phyloP scores from a whole-genome alignment of 2,888 invertebrate genomes.

The Mythimna impura region DNA sequence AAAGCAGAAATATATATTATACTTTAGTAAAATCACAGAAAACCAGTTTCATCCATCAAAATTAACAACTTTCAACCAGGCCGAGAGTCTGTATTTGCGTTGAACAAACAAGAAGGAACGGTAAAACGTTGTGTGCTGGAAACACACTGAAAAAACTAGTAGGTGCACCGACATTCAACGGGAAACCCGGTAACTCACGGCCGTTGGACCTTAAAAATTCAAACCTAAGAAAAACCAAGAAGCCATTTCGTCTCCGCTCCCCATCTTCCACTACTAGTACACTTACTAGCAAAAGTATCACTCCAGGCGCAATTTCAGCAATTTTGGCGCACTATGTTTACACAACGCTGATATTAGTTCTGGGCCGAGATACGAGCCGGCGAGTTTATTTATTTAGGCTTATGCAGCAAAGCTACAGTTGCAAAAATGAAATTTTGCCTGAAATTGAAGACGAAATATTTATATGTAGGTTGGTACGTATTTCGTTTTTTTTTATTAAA shows the following conservation, averaged over 20 bases:
- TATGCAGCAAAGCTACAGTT: conserved; percentile 61
- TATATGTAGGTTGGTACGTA: conserved; percentile 30
- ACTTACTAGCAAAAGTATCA: conserved; percentile 71
- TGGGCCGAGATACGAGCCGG: conserved; percentile 68
- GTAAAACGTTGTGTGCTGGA: conserved; percentile 25
- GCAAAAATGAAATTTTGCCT: conserved; percentile 65
- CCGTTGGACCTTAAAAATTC: conserved; percentile 65
- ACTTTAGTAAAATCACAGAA: background rate
- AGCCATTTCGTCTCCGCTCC: conserved; percentile 55
- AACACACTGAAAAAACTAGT: conserved; percentile 45
- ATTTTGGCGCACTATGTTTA: conserved; percentile 75
- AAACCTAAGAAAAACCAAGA: conserved; percentile 67
- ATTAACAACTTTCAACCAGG: conserved; percentile 15
- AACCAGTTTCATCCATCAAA: conserved; percentile 13
- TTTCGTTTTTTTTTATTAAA: conserved; percentile 21
- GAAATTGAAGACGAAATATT: conserved; percentile 56
- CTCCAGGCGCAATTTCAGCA: conserved; percentile 71
- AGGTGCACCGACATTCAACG: conserved; percentile 29
- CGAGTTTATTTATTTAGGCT: conserved; percentile 73
- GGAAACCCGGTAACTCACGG: conserved; percentile 50
- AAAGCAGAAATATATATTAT: background rate
- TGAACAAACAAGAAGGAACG: conserved; percentile 11
- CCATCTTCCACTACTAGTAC: conserved; percentile 53
- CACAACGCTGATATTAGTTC: conserved; percentile 78
- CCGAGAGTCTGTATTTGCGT: conserved; percentile 27